A percentile compares a stretch with the other conserved stretches of the same genome.
Evolutionary conservation across 2,797 vertebrate genomes (phyloP).

Genomic region (Lutjanus argentimaculatus): DNA sequence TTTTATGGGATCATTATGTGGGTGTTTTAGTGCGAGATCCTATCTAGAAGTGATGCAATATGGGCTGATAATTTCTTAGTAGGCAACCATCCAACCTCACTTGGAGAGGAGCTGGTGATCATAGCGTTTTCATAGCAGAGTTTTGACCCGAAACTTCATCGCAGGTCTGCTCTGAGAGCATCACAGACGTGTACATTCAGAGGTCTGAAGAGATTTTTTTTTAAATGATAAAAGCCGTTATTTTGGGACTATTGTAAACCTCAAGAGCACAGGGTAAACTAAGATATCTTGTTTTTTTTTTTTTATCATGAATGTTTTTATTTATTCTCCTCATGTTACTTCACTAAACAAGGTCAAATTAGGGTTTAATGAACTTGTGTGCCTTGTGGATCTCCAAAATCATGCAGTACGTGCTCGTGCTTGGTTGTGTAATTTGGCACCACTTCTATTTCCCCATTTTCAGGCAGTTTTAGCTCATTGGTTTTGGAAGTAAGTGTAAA

Average conservation of each 20-base stretch:
- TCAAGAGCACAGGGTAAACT: background rate
- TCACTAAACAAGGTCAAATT: background rate
- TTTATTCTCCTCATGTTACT: background rate
- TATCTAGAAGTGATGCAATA: constrained; percentile 75
- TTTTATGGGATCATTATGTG: constrained; percentile 81
- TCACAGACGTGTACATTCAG: constrained; percentile 7
- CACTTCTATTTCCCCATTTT: background rate
- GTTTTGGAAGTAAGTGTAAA: background rate
- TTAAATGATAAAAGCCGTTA: background rate
- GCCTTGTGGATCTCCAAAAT: background rate
- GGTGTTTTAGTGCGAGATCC: constrained; percentile 75
- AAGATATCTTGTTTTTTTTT: background rate
- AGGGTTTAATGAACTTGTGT: no score
- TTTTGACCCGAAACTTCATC: constrained; percentile 40
- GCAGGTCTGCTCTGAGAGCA: constrained; percentile 13
- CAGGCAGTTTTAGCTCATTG: background rate
- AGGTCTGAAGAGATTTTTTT: constrained; percentile 1
- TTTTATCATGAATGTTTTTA: no score
- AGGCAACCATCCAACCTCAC: constrained; percentile 57
- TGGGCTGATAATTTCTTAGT: constrained; percentile 73
- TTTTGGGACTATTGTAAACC: background rate
- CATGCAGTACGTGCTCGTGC: background rate
- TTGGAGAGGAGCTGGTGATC: constrained; percentile 49
- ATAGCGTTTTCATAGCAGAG: constrained; percentile 26
- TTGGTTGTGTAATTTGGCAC: background rate